Evolutionary conservation across 2,888 invertebrate species (phyloP).

Genomic region (Platycheirus rosarum): DNA sequence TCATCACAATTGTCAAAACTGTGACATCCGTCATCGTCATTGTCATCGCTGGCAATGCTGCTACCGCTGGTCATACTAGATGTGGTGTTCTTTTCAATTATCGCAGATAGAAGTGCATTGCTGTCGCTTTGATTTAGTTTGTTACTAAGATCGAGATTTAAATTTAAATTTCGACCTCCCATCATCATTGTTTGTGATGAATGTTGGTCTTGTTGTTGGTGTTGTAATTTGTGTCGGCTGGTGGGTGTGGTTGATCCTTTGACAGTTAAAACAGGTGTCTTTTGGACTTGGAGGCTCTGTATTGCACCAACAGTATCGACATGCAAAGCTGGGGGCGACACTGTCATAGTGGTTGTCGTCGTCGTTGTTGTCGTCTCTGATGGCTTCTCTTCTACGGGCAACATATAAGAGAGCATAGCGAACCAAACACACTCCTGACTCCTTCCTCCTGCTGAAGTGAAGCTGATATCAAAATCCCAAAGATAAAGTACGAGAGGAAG

Average conservation of each 20-base stretch:
- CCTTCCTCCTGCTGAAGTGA: not conserved
- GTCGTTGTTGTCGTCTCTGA: constrained; percentile 83
- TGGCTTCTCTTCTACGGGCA: constrained; percentile 90
- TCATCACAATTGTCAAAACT: constrained; percentile 77
- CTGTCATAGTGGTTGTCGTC: constrained; percentile 65
- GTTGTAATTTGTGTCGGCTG: constrained; percentile 7
- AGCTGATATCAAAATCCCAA: constrained; percentile 25
- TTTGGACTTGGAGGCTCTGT: constrained; percentile 49
- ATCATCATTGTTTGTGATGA: constrained; percentile 24
- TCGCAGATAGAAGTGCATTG: constrained; percentile 65
- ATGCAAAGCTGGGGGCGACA: constrained; percentile 54
- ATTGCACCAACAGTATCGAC: constrained; percentile 49
- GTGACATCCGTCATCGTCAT: constrained; percentile 75
- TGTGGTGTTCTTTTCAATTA: constrained; percentile 74
- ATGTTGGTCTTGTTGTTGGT: constrained; percentile 17
- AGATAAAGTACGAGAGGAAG: constrained; percentile 25
- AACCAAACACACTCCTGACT: constrained; percentile 65
- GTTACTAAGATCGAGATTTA: constrained; percentile 62
- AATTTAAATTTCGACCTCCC: constrained; percentile 59
- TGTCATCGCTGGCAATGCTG: constrained; percentile 75
- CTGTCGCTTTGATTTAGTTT: constrained; percentile 66
- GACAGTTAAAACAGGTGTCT: constrained; percentile 69
- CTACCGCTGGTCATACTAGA: constrained; percentile 75
- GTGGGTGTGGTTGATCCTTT: constrained; percentile 54
- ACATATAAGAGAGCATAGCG: constrained; percentile 90